Conservation (phyloP, 2,888 invertebrate species). For the Corbicula japonica region DNA sequence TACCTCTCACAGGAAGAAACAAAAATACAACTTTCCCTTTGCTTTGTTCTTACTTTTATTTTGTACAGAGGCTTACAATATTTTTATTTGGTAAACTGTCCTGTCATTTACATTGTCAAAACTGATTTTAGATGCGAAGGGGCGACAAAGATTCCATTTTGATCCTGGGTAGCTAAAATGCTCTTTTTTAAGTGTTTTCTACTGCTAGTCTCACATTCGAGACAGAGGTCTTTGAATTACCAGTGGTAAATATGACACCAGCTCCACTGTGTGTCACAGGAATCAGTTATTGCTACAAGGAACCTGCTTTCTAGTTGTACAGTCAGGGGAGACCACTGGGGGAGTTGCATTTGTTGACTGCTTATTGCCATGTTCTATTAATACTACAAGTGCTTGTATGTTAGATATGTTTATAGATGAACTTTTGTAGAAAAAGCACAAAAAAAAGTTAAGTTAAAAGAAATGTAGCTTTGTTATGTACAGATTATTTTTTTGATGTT, state of each 20-base stretch:
- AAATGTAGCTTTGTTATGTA: conserved; percentile 22
- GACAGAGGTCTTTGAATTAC: neutral
- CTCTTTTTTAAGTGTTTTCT: too few species aligned
- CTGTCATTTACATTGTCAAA: too few species aligned
- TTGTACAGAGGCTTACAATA: too few species aligned
- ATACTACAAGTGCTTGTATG: conserved; percentile 11
- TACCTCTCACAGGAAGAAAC: too few species aligned
- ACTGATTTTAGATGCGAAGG: too few species aligned
- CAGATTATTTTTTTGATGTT: conserved; percentile 1
- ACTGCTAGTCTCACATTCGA: neutral
- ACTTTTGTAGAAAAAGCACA: neutral
- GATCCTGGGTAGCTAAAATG: too few species aligned
- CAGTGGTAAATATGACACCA: neutral
- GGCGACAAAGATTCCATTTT: too few species aligned
- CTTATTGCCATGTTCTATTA: too few species aligned
- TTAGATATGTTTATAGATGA: conserved; percentile 1
- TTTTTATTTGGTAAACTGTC: too few species aligned
- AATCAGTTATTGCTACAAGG: neutral
- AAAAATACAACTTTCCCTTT: too few species aligned
- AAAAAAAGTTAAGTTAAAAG: neutral
- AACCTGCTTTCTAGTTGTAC: neutral
- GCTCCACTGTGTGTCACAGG: neutral
- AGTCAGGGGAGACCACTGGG: neutral
- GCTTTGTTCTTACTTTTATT: too few species aligned
- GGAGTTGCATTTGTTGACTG: neutral